Evolutionary conservation across 1,140 invertebrate genomes (phyloP).

Genomic region (silkworm (Bombyx mori)): DNA sequence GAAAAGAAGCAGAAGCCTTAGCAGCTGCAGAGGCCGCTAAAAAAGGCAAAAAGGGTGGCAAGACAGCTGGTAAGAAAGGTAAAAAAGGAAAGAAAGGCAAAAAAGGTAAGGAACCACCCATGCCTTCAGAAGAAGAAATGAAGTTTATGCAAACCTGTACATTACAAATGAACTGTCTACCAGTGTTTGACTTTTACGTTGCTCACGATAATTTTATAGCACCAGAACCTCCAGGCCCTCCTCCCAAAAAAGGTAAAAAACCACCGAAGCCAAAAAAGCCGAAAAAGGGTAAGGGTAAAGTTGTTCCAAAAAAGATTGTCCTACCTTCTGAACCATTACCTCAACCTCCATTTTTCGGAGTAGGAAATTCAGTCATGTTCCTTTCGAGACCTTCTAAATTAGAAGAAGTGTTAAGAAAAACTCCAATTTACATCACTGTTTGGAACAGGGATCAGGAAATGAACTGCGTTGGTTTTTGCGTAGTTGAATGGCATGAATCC

Average conservation of each 20-base stretch:
- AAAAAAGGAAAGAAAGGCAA: conserved; percentile 47
- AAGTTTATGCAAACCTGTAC: conserved; percentile 63
- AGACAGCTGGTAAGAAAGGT: conserved; percentile 19
- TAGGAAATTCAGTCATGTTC: conserved; percentile 56
- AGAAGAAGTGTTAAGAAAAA: conserved; percentile 47
- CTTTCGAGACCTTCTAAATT: conserved; percentile 55
- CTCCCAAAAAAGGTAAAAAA: conserved; percentile 34
- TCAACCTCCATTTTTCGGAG: conserved; percentile 57
- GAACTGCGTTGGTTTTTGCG: conserved; percentile 52
- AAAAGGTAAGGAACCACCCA: conserved; percentile 50
- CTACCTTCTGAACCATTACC: conserved; percentile 59
- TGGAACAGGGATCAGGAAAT: conserved; percentile 62
- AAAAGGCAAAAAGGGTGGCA: conserved; percentile 31
- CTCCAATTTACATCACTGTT: conserved; percentile 56
- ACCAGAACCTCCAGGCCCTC: conserved; percentile 51
- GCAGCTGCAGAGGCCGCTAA: conserved; percentile 47
- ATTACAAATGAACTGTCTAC: conserved; percentile 57
- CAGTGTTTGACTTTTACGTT: conserved; percentile 59
- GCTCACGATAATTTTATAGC: conserved; percentile 60
- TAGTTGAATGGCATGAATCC: conserved; percentile 53
- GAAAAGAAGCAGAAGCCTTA: conserved; percentile 43
- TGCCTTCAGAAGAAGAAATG: conserved; percentile 63
- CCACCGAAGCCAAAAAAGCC: conserved; percentile 38
- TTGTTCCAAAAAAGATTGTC: conserved; percentile 29
- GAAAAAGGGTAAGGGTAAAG: conserved; percentile 46